Base-by-base conservation (phyloP, 2,888 invertebrate genomes). In the Leucophora obtusa region DNA sequence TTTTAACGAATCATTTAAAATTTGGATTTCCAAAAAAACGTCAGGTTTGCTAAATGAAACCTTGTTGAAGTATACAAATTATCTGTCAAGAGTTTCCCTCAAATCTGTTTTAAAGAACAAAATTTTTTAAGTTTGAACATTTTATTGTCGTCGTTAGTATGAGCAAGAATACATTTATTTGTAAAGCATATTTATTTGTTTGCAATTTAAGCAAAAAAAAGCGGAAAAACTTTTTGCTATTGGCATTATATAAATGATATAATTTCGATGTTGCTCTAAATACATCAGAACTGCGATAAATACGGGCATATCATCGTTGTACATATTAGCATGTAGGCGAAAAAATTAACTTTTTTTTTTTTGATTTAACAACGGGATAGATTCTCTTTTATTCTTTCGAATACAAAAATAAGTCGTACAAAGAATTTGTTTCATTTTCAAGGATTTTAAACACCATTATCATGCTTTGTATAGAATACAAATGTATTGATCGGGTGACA, bases 181-280 rank as follows among this genome's bases (percentile, higher is more conserved):
- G 38, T 38, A 38, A 38, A 38, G 11, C 14, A 38, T 38, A 11
- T 28, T 11, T 47, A 47, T 47, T 4, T 47, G n/a, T 38, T n/a
- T 47, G 43, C 14, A 47, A 47, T 47, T 14, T 47, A 38, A 47
- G 43, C 43, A 47, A 47, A 47, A 47, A 43, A 47, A 47, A 47
- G 43, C 43, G 43, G 43, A 47, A 43, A 43, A 43, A 47, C 43
- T 47, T 47, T n/a, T 47, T 47, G 43, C n/a, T 47, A 47, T 47
- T 47, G 43, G n/a, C 43, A 47, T 47, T 47, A 47, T 47, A 47
- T 47, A 47, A 47, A 47, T 47, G 43, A 47, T 38, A 38, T 38
- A 47, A 47, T n/a, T 43, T 47, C 43, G 43, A 14, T 47, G 43
- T 47, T 47, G 43, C n/a, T n/a, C 43, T n/a, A 6, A 11, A 38